phyloP scores from a whole-genome alignment of 2,797 vertebrate genomes.

The Enoplosus armatus region DNA sequence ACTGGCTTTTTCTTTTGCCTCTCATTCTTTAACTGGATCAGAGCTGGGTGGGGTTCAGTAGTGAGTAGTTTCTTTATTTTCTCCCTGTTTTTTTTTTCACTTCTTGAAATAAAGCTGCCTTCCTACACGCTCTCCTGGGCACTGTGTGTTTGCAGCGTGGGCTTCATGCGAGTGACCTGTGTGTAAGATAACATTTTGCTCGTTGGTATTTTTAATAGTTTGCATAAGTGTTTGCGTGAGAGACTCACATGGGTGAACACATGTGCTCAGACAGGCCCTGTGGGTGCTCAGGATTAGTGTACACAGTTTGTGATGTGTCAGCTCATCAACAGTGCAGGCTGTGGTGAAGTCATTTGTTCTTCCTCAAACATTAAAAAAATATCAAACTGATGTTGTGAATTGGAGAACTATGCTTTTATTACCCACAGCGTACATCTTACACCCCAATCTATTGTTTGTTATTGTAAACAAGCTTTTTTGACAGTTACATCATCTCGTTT shows the following conservation, averaged over 20 bases:
- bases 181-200: constrained; percentile 38
- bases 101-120: constrained; percentile 48
- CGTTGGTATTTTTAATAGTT: constrained; percentile 52
- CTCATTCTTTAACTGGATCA: constrained; percentile 63
- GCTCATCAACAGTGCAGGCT: background rate
- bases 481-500: constrained; percentile 1
- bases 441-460: background rate
- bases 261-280: constrained; percentile 40
- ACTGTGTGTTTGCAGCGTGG: constrained; percentile 30
- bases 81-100: constrained; percentile 27
- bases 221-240: constrained; percentile 37
- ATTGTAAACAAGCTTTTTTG: constrained; percentile 1
- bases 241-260: constrained; percentile 29
- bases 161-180: constrained; percentile 26
- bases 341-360: constrained; percentile 9
- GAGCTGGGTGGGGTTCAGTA: constrained; percentile 72
- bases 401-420: background rate
- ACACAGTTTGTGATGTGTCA: constrained; percentile 25
- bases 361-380: background rate
- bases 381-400: constrained; percentile 1
- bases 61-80: constrained; percentile 60
- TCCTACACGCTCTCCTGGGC: constrained; percentile 38
- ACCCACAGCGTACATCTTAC: no score
- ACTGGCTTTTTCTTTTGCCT: constrained; percentile 32
- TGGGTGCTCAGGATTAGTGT: constrained; percentile 31